Evolutionary conservation across 2,797 vertebrate genomes (phyloP).

Genomic region (Moxostoma hubbsi): DNA sequence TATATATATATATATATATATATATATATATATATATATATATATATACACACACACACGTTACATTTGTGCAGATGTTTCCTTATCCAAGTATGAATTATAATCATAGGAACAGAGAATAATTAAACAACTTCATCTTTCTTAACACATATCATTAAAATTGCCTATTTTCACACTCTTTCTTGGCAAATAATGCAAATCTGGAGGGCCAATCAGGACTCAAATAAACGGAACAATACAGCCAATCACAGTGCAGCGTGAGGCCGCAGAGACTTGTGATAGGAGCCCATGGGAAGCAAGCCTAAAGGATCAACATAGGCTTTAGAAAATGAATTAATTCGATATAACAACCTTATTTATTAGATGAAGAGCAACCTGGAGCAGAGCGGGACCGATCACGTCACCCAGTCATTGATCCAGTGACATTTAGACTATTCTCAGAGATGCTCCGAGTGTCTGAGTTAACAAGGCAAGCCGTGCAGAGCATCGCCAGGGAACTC

Average conservation of each 20-base stretch:
- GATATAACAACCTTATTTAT: slow-evolving; percentile 42
- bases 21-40: too few species aligned
- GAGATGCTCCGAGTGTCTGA: slow-evolving; percentile 21
- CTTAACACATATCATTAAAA: too few species aligned
- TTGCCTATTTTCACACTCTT: too few species aligned
- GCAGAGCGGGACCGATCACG: background rate
- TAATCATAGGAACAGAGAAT: too few species aligned
- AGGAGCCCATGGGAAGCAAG: background rate
- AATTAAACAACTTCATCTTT: too few species aligned
- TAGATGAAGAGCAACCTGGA: slow-evolving; percentile 15
- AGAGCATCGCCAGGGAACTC: slow-evolving; percentile 7
- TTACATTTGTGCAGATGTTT: too few species aligned
- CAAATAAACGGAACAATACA: background rate
- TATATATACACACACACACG: too few species aligned
- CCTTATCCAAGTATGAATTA: too few species aligned
- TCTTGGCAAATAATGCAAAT: background rate
- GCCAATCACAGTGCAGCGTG: background rate
- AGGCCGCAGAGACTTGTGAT: slow-evolving; percentile 1
- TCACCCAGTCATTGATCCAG: slow-evolving; percentile 34
- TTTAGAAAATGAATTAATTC: slow-evolving; percentile 29
- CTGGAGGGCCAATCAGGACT: background rate
- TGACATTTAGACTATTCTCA: slow-evolving; percentile 42
- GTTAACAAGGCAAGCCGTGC: slow-evolving; percentile 32
- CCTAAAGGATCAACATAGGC: slow-evolving; percentile 28
- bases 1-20: too few species aligned